These are phyloP conservation scores for Scomberomorus guttatus DNA, from an alignment of 2,797 vertebrate species.

Conservation along the genomic window DNA sequence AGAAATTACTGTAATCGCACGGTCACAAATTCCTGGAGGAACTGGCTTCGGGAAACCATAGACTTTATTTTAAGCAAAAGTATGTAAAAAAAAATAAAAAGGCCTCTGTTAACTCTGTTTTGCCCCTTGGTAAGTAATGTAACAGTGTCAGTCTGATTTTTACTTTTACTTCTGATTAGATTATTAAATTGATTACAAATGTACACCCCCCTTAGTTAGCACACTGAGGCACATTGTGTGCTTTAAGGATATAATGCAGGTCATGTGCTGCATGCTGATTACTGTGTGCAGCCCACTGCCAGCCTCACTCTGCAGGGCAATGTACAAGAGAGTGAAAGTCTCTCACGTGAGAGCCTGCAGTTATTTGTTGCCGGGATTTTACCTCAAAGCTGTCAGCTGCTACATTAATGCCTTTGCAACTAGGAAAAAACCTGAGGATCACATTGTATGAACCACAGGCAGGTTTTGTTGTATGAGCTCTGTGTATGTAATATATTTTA, in stretches of 20 bases:
- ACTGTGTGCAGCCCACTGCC: slow-evolving; percentile 46
- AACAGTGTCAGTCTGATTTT: slow-evolving; percentile 5
- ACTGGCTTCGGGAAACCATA: neutral
- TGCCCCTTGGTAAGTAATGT: slow-evolving; percentile 18
- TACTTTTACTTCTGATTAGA: slow-evolving; percentile 51
- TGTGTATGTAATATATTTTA: neutral
- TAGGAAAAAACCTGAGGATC: slow-evolving; percentile 2
- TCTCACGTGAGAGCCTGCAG: slow-evolving; percentile 58
- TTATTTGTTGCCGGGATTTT: slow-evolving; percentile 52
- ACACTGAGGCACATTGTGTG: slow-evolving; percentile 75
- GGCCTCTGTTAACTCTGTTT: slow-evolving; percentile 19
- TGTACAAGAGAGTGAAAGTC: slow-evolving; percentile 48
- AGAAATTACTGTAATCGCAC: neutral
- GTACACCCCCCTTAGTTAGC: slow-evolving; percentile 21
- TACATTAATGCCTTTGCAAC: slow-evolving; percentile 36
- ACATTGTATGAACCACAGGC: neutral
- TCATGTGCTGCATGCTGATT: slow-evolving; percentile 77
- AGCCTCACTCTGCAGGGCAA: slow-evolving; percentile 48
- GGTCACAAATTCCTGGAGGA: slow-evolving; percentile 12
- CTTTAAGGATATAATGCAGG: slow-evolving; percentile 66
- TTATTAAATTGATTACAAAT: slow-evolving; percentile 48
- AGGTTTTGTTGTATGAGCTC: neutral
- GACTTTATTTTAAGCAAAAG: slow-evolving; percentile 21
- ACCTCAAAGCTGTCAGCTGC: slow-evolving; percentile 65
- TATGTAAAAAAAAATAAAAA: slow-evolving; percentile 15